Evolutionary conservation across 2,888 invertebrate genomes (phyloP).

Genomic region (Dichetophora obliterata): DNA sequence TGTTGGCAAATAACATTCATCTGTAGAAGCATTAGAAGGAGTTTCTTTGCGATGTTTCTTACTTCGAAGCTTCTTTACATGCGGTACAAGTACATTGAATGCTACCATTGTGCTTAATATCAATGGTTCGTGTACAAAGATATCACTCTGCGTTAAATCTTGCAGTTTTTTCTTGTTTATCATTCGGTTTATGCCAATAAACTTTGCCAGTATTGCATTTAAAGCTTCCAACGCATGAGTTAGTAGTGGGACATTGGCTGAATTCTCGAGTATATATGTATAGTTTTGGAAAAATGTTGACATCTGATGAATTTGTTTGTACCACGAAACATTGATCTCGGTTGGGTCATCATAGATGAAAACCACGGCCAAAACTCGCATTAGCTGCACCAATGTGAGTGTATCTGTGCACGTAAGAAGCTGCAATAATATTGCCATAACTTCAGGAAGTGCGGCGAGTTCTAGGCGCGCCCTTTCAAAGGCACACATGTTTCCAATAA

Average conservation of each 20-base stretch:
- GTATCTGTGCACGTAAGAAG: slow-evolving; percentile 77
- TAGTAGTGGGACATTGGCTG: slow-evolving; percentile 76
- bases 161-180: slow-evolving; percentile 10
- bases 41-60: slow-evolving; percentile 42
- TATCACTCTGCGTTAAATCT: slow-evolving; percentile 53
- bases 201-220: slow-evolving; percentile 72
- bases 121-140: slow-evolving; percentile 63
- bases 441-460: slow-evolving; percentile 73
- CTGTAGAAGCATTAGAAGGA: slow-evolving; percentile 44
- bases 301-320: slow-evolving; percentile 70
- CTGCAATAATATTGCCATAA: slow-evolving; percentile 73
- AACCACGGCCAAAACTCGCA: slow-evolving; percentile 76
- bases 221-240: slow-evolving; percentile 74
- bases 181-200: slow-evolving; percentile 56
- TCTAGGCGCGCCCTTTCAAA: slow-evolving; percentile 74
- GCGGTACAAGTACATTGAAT: slow-evolving; percentile 60
- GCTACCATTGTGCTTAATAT: slow-evolving; percentile 66
- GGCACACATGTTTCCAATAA: slow-evolving; percentile 86
- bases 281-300: slow-evolving; percentile 74
- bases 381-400: slow-evolving; percentile 79
- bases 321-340: slow-evolving; percentile 64
- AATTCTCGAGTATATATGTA: slow-evolving; percentile 81
- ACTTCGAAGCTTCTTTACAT: slow-evolving; percentile 44
- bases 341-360: slow-evolving; percentile 71
- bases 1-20: slow-evolving; percentile 50